Conservation (phyloP, 2,888 invertebrate genomes). For the Drosophila gaucha region DNA sequence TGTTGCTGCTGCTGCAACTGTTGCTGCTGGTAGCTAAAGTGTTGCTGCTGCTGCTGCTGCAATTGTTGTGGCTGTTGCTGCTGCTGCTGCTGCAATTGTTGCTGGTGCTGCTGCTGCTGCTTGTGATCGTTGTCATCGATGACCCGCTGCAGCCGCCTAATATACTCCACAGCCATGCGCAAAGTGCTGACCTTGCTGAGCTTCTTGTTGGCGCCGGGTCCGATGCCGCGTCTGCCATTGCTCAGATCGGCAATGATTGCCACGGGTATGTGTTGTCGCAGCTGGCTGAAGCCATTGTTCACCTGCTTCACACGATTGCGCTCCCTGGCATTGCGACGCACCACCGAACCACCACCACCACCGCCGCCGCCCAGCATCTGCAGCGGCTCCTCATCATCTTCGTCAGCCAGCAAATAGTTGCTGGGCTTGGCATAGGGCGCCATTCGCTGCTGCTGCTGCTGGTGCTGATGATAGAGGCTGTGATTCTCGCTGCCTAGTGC, state of each 20-base stretch:
- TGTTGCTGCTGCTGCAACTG: conserved; percentile 47
- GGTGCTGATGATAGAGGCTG: conserved; percentile 20
- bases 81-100: conserved; percentile 19
- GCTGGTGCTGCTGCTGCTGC: conserved; percentile 34
- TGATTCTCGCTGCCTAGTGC: conserved; percentile 72
- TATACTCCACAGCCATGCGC: conserved; percentile 95
- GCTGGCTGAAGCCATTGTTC: conserved; percentile 95
- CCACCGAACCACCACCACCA: conserved; percentile 90
- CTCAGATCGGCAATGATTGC: conserved; percentile 90
- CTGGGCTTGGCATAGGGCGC: conserved; percentile 66
- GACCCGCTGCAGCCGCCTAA: conserved; percentile 90
- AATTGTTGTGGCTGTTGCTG: conserved; percentile 34
- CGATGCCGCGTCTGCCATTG: conserved; percentile 88
- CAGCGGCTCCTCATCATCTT: conserved; percentile 11
- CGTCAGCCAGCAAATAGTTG: conserved; percentile 15
- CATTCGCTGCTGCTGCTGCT: conserved; percentile 25
- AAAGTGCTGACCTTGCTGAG: conserved; percentile 95
- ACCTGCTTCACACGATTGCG: conserved; percentile 97
- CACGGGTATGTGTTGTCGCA: conserved; percentile 94
- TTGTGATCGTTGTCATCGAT: conserved; percentile 78
- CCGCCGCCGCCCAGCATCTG: conserved; percentile 27
- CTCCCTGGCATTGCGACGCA: conserved; percentile 96
- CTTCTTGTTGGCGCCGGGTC: conserved; percentile 90
- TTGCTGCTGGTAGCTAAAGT: conserved; percentile 43
- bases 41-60: conserved; percentile 50